Base-by-base conservation (phyloP, 2,888 invertebrate species). In the Ceriagrion tenellum region DNA sequence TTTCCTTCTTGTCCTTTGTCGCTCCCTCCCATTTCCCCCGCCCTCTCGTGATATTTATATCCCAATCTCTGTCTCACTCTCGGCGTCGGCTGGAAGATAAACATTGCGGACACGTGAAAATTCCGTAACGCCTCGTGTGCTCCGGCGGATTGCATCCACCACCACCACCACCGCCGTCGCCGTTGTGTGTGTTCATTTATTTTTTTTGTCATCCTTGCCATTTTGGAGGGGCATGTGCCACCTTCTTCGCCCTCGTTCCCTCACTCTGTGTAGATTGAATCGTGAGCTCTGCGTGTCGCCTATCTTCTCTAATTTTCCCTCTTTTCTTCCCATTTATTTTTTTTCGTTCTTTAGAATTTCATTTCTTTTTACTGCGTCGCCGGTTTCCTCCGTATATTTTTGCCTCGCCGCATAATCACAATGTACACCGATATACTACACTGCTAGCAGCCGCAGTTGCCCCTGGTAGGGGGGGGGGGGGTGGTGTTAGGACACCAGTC, bases 51-150 rank as follows among this genome's bases (percentile, higher is more conserved):
- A 81, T 81, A 81, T 81, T 81, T 81, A 81, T 81, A 81, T 35
- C 81, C 35, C 81, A 81, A 81, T 81, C 81, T 81, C 30, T 81
- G 81, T 81, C 81, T 81, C 81, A 81, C 81, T 81, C 81, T 81
- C 81, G 35, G 81, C 81, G 30, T 47, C 47, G 81, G 81, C 81
- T 81, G 81, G 16, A 81, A 35, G 81, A 81, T 81, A 81, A 81
- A 81, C 81, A 81, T 81, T 81, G 81, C 81, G 81, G 81, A 81
- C 81, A 81, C 81, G 81, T 81, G 81, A 81, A 81, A 81, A 81
- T 81, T 81, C 81, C 81, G 81, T 81, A 81, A 81, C 81, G 81
- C 81, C 35, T 81, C 81, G 81, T 35, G 18, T 81, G 81, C 81
- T 81, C 81, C n/a, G 81, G 81, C 35, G 81, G 81, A 16, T 81